Percentiles rank a stretch among this genome's conserved stretches.
phyloP scores from a whole-genome alignment of 2,113 vertebrate species.

The Microtus richardsoni region DNA sequence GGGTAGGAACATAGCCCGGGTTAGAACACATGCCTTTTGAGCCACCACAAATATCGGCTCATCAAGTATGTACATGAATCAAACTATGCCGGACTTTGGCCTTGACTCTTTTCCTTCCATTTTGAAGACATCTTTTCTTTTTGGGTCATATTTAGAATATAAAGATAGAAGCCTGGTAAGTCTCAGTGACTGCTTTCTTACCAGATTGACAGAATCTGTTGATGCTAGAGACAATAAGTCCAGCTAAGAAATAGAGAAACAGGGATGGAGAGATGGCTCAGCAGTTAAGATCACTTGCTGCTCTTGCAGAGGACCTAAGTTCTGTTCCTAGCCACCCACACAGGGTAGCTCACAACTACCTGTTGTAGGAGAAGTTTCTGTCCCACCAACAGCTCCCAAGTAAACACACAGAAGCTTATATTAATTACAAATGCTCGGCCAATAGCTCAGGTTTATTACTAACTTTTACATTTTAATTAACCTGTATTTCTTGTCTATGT shows the following conservation, averaged over 20 bases:
- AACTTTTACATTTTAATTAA: too few species aligned
- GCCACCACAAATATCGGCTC: neutral
- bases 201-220: neutral
- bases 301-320: neutral
- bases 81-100: neutral
- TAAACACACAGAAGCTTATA: too few species aligned
- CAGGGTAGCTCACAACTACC: neutral
- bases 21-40: neutral
- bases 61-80: neutral
- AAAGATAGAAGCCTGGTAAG: neutral
- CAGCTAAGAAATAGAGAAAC: neutral
- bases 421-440: too few species aligned
- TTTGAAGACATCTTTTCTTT: neutral
- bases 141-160: neutral
- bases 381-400: too few species aligned
- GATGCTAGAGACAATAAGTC: neutral
- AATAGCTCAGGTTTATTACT: too few species aligned
- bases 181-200: slow-evolving; percentile 8
- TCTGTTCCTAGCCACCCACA: neutral
- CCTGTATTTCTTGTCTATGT: too few species aligned
- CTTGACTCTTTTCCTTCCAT: neutral
- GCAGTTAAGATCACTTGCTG: neutral
- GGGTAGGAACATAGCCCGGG: neutral
- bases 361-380: too few species aligned
- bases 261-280: neutral